Evolutionary conservation across 2,113 vertebrate genomes (phyloP).

Genomic region (Grantiella picta): DNA sequence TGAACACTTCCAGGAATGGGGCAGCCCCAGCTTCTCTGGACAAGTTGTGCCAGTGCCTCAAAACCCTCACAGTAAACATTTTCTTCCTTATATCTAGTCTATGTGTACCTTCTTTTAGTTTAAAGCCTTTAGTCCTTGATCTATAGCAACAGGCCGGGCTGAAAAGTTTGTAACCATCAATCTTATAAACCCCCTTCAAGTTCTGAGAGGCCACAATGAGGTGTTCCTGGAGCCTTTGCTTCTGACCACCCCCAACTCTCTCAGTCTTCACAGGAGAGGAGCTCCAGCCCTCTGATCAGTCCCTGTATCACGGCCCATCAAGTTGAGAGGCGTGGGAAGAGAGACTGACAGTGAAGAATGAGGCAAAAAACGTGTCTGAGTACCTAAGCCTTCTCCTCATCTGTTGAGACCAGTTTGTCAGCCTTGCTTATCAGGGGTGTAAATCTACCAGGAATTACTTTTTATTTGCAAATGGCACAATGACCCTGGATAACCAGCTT

Average conservation of each 20-base stretch:
- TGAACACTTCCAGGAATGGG: background rate
- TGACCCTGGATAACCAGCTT: background rate
- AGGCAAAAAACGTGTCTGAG: background rate
- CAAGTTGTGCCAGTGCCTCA: background rate
- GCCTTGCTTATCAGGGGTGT: background rate
- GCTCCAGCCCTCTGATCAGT: background rate
- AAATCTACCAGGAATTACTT: background rate
- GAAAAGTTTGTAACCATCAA: background rate
- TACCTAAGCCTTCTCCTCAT: background rate
- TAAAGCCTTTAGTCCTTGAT: background rate
- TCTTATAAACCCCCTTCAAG: background rate
- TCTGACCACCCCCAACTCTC: background rate
- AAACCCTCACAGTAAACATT: background rate
- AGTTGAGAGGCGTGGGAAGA: background rate
- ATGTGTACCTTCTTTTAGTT: background rate
- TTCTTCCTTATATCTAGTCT: background rate
- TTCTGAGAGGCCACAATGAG: background rate
- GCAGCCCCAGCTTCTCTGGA: background rate
- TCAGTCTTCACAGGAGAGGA: background rate
- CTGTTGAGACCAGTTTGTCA: background rate
- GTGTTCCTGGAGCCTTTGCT: background rate
- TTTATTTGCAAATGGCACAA: background rate
- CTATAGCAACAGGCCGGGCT: fast-evolving
- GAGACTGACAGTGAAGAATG: background rate
- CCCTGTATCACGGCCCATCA: background rate